phyloP scores from a whole-genome alignment of 2,113 vertebrate species.

The Semnopithecus entellus region DNA sequence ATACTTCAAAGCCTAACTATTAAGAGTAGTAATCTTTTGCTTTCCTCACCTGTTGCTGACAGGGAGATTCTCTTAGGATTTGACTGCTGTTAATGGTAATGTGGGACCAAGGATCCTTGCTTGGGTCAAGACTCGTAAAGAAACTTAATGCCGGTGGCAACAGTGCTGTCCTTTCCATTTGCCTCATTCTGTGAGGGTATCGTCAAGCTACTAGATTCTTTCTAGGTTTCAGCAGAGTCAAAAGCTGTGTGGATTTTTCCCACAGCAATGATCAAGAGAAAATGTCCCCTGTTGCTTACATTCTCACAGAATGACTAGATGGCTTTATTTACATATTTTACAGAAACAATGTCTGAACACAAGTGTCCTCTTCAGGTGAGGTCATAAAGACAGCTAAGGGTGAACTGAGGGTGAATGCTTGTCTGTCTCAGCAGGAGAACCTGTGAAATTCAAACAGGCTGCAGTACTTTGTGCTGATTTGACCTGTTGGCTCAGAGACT shows the following conservation, averaged over 20 bases:
- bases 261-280: not conserved
- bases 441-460: not conserved
- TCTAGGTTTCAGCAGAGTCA: not conserved
- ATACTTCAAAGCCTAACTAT: not conserved
- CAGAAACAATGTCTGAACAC: not conserved
- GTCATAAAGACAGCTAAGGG: not conserved
- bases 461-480: not conserved
- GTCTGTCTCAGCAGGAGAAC: not conserved
- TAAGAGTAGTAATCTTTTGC: not conserved
- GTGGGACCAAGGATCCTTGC: not conserved
- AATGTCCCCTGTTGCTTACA: not conserved
- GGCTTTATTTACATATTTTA: not conserved
- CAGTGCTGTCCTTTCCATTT: not conserved
- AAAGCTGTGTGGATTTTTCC: not conserved
- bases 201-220: not conserved
- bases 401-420: not conserved
- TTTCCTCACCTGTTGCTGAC: not conserved
- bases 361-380: not conserved
- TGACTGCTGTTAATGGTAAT: not conserved
- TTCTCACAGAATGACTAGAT: conserved; percentile 7
- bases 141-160: not conserved
- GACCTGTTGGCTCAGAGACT: not conserved
- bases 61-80: not conserved
- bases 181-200: not conserved
- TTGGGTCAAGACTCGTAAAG: not conserved